A percentile compares a stretch with the other conserved stretches of the same genome.
These are phyloP conservation scores for Myripristis murdjan DNA, from an alignment of 2,797 vertebrate genomes.

Conservation along the genomic window DNA sequence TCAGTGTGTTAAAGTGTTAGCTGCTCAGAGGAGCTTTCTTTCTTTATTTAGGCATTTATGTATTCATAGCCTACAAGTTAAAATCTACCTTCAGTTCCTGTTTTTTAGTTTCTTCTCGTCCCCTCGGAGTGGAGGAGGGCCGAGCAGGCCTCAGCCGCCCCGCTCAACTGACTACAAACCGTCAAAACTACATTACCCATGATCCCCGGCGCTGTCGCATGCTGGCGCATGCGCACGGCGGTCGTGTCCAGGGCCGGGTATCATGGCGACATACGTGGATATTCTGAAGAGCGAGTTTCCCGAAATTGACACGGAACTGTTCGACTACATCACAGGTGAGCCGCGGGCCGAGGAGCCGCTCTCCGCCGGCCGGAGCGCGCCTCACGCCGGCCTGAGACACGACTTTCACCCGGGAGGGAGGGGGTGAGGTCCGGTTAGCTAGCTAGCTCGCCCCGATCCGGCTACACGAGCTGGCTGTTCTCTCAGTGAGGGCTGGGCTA, in stretches of 20 bases:
- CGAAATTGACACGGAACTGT: constrained; percentile 94
- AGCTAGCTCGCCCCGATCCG: constrained; percentile 38
- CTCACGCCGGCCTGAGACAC: background rate
- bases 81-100: too few species aligned
- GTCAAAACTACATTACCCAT: constrained; percentile 68
- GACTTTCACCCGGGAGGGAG: background rate
- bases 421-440: constrained; percentile 32
- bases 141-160: too few species aligned
- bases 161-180: too few species aligned
- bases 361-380: background rate
- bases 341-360: background rate
- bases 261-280: constrained; percentile 96
- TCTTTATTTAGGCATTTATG: too few species aligned
- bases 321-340: constrained; percentile 96
- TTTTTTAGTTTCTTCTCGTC: too few species aligned
- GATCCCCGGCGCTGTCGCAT: constrained; percentile 41
- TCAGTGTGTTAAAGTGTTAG: too few species aligned
- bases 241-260: constrained; percentile 70
- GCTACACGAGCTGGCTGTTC: background rate
- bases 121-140: too few species aligned
- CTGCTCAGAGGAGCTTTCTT: too few species aligned
- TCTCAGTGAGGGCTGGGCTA: too few species aligned
- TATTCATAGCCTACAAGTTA: too few species aligned
- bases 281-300: constrained; percentile 97
- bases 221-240: constrained; percentile 65